A percentile compares a stretch with the other conserved stretches of the same genome.
These are phyloP conservation scores for Neosilurus mollespiculum DNA, from an alignment of 2,797 vertebrate genomes.

Conservation along the genomic window DNA sequence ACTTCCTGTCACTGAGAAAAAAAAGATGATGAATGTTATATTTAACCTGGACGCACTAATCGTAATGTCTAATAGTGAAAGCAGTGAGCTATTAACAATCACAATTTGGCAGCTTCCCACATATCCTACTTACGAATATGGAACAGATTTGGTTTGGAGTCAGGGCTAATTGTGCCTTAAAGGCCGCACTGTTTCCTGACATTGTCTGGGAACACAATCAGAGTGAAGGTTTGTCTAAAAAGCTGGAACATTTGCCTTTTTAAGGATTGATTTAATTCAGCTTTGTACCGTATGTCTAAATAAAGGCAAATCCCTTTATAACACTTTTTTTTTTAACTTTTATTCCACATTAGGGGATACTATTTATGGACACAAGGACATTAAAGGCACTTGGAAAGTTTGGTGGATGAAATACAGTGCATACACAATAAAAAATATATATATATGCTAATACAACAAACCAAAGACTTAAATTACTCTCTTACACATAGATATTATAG, in stretches of 20 bases:
- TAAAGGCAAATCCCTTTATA: conserved; percentile 59
- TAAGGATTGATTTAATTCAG: conserved; percentile 53
- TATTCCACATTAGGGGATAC: conserved; percentile 16
- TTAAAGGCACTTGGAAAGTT: conserved; percentile 10
- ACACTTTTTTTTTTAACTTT: conserved; percentile 28
- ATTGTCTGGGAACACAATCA: conserved; percentile 79
- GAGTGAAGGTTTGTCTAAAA: conserved; percentile 42
- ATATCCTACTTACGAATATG: neutral
- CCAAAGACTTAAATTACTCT: neutral
- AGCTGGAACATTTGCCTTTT: conserved; percentile 50
- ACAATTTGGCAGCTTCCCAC: neutral
- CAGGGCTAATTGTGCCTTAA: conserved; percentile 63
- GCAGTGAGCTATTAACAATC: neutral
- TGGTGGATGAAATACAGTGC: neutral
- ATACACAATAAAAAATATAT: neutral
- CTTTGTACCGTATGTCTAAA: conserved; percentile 63
- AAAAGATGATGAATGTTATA: neutral
- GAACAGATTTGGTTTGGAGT: conserved; percentile 61
- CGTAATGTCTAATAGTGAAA: conserved; percentile 5
- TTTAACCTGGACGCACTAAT: neutral
- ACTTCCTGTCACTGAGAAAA: neutral
- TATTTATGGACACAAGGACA: conserved; percentile 41
- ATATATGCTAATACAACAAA: neutral
- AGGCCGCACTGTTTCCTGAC: conserved; percentile 76
- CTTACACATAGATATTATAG: conserved; percentile 15